phyloP scores from a whole-genome alignment of 2,797 vertebrate genomes.

The Rhabdophis nuchalis region DNA sequence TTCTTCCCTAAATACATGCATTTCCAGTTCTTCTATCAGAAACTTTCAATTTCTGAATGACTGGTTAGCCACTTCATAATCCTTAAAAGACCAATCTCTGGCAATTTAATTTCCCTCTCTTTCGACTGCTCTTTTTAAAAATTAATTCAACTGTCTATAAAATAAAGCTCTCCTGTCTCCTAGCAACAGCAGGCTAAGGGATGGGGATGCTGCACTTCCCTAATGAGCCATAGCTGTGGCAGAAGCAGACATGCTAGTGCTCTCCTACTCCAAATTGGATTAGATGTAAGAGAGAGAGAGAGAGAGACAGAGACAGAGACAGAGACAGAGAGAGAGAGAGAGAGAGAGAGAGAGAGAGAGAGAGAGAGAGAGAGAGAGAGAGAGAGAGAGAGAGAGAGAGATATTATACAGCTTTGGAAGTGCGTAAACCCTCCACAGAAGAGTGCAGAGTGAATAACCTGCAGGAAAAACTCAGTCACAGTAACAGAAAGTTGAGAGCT shows the following conservation, averaged over 20 bases:
- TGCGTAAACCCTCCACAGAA: background rate
- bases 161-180: background rate
- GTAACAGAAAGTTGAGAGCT: background rate
- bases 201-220: background rate
- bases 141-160: conserved; percentile 4
- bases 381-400: background rate
- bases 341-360: too few relatives aligned
- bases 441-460: background rate
- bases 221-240: conserved; percentile 13
- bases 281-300: background rate
- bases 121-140: background rate
- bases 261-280: background rate
- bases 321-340: too few relatives aligned
- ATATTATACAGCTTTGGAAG: background rate
- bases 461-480: background rate
- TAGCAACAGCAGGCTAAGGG: conserved; percentile 21
- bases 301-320: too few relatives aligned
- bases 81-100: background rate
- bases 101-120: background rate
- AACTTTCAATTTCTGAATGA: background rate
- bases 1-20: background rate
- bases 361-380: too few relatives aligned
- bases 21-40: background rate
- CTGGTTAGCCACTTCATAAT: background rate
- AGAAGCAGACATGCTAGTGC: background rate